These are phyloP conservation scores for Liparis tanakae DNA, from an alignment of 2,797 vertebrate genomes.

Conservation along the genomic window DNA sequence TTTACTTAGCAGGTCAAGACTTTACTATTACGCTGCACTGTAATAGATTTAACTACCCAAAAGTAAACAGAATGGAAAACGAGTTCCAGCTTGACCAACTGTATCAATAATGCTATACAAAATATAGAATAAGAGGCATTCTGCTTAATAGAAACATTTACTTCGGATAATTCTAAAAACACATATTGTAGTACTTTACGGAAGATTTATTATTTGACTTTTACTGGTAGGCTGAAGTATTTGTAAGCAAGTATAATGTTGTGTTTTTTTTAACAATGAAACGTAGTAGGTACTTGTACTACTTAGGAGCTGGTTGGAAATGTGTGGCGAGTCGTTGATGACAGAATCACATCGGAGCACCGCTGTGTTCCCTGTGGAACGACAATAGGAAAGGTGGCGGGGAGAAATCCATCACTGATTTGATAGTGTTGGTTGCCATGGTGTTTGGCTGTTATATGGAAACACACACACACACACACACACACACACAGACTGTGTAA, in stretches of 20 bases:
- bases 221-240: not conserved
- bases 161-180: not conserved
- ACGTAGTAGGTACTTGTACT: not conserved
- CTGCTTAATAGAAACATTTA: not conserved
- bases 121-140: not conserved
- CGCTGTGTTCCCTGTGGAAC: accelerated
- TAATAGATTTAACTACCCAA: not conserved
- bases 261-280: not conserved
- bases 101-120: not conserved
- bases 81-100: no score
- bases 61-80: not conserved
- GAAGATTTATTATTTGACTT: not conserved
- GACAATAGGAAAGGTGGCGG: not conserved
- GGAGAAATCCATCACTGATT: not conserved
- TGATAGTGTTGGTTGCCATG: not conserved
- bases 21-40: not conserved
- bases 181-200: not conserved
- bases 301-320: not conserved
- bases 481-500: not conserved
- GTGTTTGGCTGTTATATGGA: not conserved
- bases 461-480: not conserved
- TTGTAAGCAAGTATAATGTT: not conserved
- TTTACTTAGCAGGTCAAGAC: not conserved
- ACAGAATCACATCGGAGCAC: not conserved
- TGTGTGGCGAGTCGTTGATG: no score